Conservation (phyloP, 2,888 invertebrate genomes). For the Stomorhina lunata region DNA sequence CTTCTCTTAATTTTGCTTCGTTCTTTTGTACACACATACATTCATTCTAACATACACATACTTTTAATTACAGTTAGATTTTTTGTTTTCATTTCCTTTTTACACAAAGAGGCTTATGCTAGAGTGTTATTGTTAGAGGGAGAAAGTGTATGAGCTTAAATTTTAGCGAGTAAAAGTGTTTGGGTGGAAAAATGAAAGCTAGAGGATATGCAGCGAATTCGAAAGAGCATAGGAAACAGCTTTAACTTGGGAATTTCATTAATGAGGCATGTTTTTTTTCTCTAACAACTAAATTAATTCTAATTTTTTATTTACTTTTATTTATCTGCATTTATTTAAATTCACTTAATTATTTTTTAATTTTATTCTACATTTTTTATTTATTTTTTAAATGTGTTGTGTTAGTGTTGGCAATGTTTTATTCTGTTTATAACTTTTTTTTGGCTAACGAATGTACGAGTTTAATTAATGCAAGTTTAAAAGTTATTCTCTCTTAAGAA, state of each 20-base stretch:
- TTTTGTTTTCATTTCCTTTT: not conserved
- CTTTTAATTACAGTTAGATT: slow-evolving; percentile 21
- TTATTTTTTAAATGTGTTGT: not conserved
- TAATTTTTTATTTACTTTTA: not conserved
- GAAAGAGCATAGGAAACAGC: not conserved
- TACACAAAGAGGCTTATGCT: not conserved
- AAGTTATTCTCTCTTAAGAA: too few relatives aligned
- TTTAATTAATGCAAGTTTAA: not conserved
- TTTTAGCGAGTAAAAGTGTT: not conserved
- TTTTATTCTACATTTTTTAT: not conserved
- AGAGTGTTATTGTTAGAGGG: not conserved
- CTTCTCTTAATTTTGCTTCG: not conserved
- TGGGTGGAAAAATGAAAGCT: not conserved
- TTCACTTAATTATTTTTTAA: not conserved
- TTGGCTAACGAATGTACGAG: not conserved
- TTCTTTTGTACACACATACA: slow-evolving; percentile 15
- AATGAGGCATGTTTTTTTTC: not conserved
- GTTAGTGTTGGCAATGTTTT: not conserved
- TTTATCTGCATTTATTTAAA: not conserved
- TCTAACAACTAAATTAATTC: not conserved
- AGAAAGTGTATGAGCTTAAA: not conserved
- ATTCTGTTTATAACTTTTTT: not conserved
- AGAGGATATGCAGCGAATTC: not conserved
- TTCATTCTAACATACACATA: not conserved
- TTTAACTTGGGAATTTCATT: not conserved